Conservation (phyloP, 2,113 vertebrate genomes). For the Eolophus roseicapilla region DNA sequence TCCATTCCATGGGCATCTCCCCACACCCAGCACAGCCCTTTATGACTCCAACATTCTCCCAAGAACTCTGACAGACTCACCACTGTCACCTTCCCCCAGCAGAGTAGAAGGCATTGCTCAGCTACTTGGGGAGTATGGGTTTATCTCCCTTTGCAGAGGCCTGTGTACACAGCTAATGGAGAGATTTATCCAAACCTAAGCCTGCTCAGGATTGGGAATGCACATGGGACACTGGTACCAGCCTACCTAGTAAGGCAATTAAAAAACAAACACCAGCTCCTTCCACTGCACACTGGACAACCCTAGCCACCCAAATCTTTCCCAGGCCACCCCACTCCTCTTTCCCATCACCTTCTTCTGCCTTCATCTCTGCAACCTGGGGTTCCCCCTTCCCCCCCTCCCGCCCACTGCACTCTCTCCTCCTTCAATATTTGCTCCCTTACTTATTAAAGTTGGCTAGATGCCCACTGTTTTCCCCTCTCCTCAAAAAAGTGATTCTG, state of each 20-base stretch:
- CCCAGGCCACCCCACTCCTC: background rate
- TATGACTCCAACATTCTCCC: accelerated
- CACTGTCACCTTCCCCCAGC: background rate
- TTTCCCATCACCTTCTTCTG: background rate
- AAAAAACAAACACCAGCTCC: background rate
- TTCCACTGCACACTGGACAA: background rate
- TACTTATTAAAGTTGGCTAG: background rate
- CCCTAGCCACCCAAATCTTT: background rate
- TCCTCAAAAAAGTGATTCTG: background rate
- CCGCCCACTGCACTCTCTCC: too few relatives aligned
- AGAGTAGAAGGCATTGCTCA: background rate
- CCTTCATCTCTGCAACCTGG: background rate
- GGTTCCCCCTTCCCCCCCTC: background rate
- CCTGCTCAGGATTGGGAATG: background rate
- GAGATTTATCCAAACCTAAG: too few relatives aligned
- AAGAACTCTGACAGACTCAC: accelerated
- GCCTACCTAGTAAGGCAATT: accelerated
- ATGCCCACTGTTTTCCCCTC: background rate
- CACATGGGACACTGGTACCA: too few relatives aligned
- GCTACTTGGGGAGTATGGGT: accelerated
- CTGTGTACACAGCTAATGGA: background rate
- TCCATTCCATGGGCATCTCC: accelerated
- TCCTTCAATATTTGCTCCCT: background rate
- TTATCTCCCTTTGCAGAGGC: background rate
- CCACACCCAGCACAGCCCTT: accelerated